Conservation (phyloP, 2,888 invertebrate species). For the Amphimallon solstitiale region DNA sequence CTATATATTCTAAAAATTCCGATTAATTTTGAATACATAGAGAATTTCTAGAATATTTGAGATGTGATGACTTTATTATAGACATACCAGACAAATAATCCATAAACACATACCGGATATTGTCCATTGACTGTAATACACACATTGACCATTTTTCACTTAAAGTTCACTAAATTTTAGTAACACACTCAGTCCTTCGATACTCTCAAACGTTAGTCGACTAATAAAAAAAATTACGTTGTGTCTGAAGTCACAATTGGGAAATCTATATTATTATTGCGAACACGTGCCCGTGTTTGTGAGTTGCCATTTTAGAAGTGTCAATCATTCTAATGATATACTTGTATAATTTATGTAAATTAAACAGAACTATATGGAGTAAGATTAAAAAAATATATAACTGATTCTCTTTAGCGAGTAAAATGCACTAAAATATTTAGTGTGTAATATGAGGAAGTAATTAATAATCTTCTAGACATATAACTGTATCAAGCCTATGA, state of each 20-base stretch:
- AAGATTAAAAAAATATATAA: not conserved
- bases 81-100: conserved; percentile 30
- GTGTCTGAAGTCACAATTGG: not conserved
- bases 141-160: conserved; percentile 31
- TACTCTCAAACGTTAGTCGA: conserved; percentile 13
- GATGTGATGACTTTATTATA: conserved; percentile 6
- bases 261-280: conserved; percentile 3
- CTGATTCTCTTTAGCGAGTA: too few species aligned
- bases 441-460: too few species aligned
- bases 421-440: too few species aligned
- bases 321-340: conserved; percentile 14
- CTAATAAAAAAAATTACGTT: conserved; percentile 20
- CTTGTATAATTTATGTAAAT: conserved; percentile 5
- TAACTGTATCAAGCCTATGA: not conserved
- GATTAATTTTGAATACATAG: too few species aligned
- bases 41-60: too few species aligned
- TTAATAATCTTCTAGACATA: not conserved
- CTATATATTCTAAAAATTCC: too few species aligned
- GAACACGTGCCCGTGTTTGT: conserved; percentile 18
- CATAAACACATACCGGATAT: conserved; percentile 29
- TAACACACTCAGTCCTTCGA: not conserved
- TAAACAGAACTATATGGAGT: not conserved
- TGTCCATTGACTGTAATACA: conserved; percentile 30
- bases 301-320: conserved; percentile 10
- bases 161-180: not conserved